These are phyloP conservation scores for Podarcis muralis DNA, from an alignment of 2,113 vertebrate genomes.

Conservation along the genomic window DNA sequence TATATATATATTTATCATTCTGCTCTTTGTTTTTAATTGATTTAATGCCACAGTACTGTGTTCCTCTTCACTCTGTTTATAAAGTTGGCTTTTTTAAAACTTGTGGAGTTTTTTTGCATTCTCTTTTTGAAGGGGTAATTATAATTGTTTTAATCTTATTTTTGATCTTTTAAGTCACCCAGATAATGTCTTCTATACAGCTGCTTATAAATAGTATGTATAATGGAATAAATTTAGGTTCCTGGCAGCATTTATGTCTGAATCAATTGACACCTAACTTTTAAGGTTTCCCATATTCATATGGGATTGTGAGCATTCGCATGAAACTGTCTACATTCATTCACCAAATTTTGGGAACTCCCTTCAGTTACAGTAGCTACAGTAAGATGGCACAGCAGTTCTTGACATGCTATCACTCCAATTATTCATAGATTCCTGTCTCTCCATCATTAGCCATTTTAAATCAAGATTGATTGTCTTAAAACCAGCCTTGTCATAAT, in stretches of 20 bases:
- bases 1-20: too few relatives aligned
- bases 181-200: background rate
- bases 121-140: background rate
- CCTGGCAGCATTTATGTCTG: background rate
- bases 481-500: background rate
- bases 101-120: background rate
- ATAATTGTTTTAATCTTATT: background rate
- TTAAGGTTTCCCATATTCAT: background rate
- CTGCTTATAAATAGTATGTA: too few relatives aligned
- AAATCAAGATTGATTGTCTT: constrained; percentile 13
- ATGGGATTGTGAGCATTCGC: background rate
- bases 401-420: background rate
- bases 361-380: background rate
- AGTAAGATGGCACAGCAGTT: background rate
- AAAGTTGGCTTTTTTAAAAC: too few relatives aligned
- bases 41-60: too few relatives aligned
- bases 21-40: too few relatives aligned
- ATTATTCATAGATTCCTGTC: background rate
- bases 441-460: background rate
- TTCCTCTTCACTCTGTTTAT: too few relatives aligned
- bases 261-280: too few relatives aligned
- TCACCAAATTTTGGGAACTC: background rate
- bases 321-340: background rate
- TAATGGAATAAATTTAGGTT: background rate
- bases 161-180: background rate